Conservation (phyloP, 2,797 vertebrate genomes). For the Paramormyrops hopkinsi region DNA sequence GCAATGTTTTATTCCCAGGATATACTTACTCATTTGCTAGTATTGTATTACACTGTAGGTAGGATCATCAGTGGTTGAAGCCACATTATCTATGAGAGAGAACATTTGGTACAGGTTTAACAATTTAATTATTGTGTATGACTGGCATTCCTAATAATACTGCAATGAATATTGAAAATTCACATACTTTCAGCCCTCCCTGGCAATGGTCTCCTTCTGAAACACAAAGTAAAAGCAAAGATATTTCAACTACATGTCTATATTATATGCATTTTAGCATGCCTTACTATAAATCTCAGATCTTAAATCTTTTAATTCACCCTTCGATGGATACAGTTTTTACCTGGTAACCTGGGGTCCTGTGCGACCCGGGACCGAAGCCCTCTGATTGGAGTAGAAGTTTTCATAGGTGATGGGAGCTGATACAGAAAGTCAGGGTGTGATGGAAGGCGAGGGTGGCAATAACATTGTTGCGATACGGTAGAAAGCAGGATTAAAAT, state of each 20-base stretch:
- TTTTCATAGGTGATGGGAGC: conserved; percentile 82
- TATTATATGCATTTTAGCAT: neutral
- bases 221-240: conserved; percentile 22
- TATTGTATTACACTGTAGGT: conserved; percentile 57
- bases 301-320: neutral
- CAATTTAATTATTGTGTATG: neutral
- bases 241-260: neutral
- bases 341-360: conserved; percentile 49
- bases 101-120: conserved; percentile 8
- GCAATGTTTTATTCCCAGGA: neutral
- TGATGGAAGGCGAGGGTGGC: neutral
- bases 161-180: neutral
- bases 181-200: conserved; percentile 53
- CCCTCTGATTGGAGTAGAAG: conserved; percentile 76
- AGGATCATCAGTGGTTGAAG: conserved; percentile 47
- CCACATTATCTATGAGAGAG: conserved; percentile 44
- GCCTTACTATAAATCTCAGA: conserved; percentile 15
- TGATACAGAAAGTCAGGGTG: conserved; percentile 36
- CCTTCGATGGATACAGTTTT: conserved; percentile 17
- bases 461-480: neutral
- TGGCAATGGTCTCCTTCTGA: conserved; percentile 70
- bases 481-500: neutral
- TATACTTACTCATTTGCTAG: conserved; percentile 34
- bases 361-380: conserved; percentile 39
- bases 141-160: neutral